Evolutionary conservation across 2,888 invertebrate genomes (phyloP).

Genomic region (Pycnomerus fuliginosus): DNA sequence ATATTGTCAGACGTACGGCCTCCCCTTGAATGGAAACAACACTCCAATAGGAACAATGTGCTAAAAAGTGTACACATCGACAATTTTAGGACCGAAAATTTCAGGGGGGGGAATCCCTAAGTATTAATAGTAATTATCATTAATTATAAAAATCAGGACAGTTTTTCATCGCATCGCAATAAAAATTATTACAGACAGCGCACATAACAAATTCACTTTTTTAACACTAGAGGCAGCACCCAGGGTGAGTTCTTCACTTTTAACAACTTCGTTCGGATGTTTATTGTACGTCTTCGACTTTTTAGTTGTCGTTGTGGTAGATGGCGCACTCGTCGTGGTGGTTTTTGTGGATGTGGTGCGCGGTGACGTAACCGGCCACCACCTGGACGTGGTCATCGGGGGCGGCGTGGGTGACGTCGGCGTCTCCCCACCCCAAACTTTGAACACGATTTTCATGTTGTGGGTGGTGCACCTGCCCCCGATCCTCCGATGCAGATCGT

Average conservation of each 20-base stretch:
- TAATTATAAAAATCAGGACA: constrained; percentile 41
- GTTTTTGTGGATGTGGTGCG: constrained; percentile 42
- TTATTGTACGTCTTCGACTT: constrained; percentile 70
- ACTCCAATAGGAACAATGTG: too few relatives aligned
- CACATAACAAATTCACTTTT: constrained; percentile 35
- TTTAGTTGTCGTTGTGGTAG: constrained; percentile 65
- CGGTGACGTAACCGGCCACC: constrained; percentile 53
- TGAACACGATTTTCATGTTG: constrained; percentile 95
- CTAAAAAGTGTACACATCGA: too few relatives aligned
- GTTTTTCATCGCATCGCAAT: constrained; percentile 47
- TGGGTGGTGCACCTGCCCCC: constrained; percentile 86
- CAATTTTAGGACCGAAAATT: too few relatives aligned
- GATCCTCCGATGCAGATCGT: constrained; percentile 87
- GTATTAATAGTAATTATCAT: constrained; percentile 40
- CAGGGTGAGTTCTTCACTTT: constrained; percentile 88
- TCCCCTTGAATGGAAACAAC: too few relatives aligned
- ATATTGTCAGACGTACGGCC: constrained; percentile 43
- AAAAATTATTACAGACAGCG: too few relatives aligned
- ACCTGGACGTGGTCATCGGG: constrained; percentile 28
- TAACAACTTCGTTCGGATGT: constrained; percentile 88
- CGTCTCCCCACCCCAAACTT: constrained; percentile 52
- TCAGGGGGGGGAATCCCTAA: too few relatives aligned
- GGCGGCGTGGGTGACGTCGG: constrained; percentile 55
- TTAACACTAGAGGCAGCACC: constrained; percentile 51
- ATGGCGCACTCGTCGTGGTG: constrained; percentile 51